phyloP scores from a whole-genome alignment of 2,797 vertebrate genomes.

The Graptemys geographica region DNA sequence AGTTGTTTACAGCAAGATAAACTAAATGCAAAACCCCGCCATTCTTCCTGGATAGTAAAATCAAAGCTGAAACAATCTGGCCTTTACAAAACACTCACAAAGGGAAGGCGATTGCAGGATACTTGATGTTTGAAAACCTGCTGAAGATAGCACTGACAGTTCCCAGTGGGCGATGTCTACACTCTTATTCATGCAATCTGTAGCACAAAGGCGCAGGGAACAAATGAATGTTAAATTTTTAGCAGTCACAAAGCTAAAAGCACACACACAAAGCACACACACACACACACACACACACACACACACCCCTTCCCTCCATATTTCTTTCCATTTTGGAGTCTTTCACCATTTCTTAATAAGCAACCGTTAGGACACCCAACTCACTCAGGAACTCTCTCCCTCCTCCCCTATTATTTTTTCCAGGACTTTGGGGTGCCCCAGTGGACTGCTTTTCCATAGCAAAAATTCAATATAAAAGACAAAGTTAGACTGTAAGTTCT shows the following conservation, averaged over 20 bases:
- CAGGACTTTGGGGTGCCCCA: not conserved
- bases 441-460: not conserved
- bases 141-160: accelerated
- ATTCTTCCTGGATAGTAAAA: not conserved
- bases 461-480: not conserved
- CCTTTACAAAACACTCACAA: not conserved
- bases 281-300: not conserved
- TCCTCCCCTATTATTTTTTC: not conserved
- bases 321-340: not conserved
- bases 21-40: not conserved
- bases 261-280: no score
- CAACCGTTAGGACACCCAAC: no score
- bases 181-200: not conserved
- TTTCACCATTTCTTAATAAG: not conserved
- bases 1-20: not conserved
- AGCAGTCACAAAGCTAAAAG: not conserved
- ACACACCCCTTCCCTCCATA: not conserved
- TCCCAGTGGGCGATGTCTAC: not conserved
- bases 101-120: not conserved
- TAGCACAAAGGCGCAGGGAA: not conserved
- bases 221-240: not conserved
- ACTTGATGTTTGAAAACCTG: not conserved
- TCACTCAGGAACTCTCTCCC: not conserved
- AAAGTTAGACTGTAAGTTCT: not conserved
- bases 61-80: constrained; percentile 1